Percentiles rank a stretch among this genome's conserved stretches.
These are phyloP conservation scores for Cyclina sinensis DNA, from an alignment of 1,140 invertebrate genomes.

Conservation along the genomic window DNA sequence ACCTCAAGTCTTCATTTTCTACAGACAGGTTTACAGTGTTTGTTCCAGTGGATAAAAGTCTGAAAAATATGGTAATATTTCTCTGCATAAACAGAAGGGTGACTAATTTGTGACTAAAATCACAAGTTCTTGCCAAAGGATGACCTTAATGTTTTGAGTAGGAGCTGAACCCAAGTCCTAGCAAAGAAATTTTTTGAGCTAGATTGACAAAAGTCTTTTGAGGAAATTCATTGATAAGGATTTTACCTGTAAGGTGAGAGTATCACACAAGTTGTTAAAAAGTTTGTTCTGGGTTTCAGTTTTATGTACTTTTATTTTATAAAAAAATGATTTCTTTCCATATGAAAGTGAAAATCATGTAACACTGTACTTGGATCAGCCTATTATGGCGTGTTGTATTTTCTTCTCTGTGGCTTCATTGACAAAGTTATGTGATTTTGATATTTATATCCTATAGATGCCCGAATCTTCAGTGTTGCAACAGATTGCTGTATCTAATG, in stretches of 20 bases:
- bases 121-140: not conserved
- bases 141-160: not conserved
- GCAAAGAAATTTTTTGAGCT: not conserved
- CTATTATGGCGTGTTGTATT: not conserved
- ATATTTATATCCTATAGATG: not conserved
- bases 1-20: not conserved
- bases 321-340: not conserved
- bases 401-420: not conserved
- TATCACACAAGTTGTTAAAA: not conserved
- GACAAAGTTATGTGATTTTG: not conserved
- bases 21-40: not conserved
- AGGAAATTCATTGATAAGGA: not conserved
- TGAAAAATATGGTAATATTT: not conserved
- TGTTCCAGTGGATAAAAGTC: constrained; percentile 18
- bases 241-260: not conserved
- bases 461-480: not conserved
- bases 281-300: not conserved
- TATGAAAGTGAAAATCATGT: not conserved
- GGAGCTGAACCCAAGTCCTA: not conserved
- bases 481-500: not conserved
- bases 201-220: too few relatives aligned
- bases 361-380: not conserved
- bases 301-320: not conserved
- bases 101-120: not conserved
- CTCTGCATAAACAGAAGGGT: not conserved